These are phyloP conservation scores for Rallus limicola DNA, from an alignment of 2,113 vertebrate species.

Conservation along the genomic window DNA sequence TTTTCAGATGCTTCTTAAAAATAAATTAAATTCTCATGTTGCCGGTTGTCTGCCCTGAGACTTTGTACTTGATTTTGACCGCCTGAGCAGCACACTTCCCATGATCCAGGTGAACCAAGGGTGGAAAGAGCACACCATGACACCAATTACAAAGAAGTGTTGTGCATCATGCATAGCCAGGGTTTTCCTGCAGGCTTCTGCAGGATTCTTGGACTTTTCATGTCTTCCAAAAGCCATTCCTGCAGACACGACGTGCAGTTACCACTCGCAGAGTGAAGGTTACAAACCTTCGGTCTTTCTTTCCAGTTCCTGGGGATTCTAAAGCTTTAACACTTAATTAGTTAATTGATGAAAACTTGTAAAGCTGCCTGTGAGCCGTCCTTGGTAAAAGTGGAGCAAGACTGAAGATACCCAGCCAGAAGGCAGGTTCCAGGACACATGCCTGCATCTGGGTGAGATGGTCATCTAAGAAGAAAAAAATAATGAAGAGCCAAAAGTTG, in stretches of 20 bases:
- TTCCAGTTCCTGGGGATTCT: background rate
- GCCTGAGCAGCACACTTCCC: background rate
- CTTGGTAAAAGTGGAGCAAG: background rate
- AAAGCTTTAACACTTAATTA: background rate
- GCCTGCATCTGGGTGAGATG: background rate
- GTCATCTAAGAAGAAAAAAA: no score
- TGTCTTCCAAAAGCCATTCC: background rate
- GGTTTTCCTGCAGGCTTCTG: background rate
- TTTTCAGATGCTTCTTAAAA: background rate
- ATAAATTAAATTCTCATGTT: background rate
- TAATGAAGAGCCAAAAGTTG: no score
- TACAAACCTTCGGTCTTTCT: background rate
- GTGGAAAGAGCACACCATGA: background rate
- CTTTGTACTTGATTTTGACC: background rate
- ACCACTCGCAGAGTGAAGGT: no score
- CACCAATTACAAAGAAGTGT: background rate
- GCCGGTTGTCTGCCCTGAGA: background rate
- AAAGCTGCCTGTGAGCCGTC: background rate
- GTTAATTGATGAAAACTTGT: background rate
- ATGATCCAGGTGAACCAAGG: background rate
- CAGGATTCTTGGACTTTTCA: background rate
- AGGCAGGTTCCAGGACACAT: background rate
- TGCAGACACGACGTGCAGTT: background rate
- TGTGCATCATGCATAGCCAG: background rate
- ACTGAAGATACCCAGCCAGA: background rate